Percentiles rank a stretch among this genome's conserved stretches.
phyloP scores from a whole-genome alignment of 2,113 vertebrate species.

The Nothocercus julius region DNA sequence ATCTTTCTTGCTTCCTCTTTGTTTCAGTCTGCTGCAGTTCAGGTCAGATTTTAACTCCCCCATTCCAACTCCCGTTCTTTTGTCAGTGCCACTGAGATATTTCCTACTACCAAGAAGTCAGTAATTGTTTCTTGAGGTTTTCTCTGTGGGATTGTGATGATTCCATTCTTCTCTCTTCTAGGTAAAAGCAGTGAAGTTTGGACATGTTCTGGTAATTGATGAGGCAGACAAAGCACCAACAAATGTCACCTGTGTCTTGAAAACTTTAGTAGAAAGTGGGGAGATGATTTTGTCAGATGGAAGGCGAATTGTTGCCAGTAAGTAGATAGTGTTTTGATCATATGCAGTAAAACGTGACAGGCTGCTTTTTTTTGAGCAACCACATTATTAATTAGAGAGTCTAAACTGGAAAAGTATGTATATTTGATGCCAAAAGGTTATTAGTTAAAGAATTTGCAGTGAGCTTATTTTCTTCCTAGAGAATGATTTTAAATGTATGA shows the following conservation, averaged over 20 bases:
- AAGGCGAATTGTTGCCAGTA: constrained; percentile 91
- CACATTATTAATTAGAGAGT: background rate
- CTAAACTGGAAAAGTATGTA: background rate
- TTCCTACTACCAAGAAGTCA: background rate
- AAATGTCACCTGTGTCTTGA: constrained; percentile 96
- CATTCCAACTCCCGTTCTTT: background rate
- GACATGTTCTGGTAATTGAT: constrained; percentile 93
- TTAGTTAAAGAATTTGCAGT: background rate
- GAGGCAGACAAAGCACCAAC: constrained; percentile 98
- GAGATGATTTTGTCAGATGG: constrained; percentile 98
- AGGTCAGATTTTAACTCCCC: background rate
- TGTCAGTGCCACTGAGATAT: accelerated
- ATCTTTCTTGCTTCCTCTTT: background rate
- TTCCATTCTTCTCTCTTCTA: constrained; percentile 67
- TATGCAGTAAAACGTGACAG: background rate
- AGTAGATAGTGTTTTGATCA: background rate
- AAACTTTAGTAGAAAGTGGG: constrained; percentile 95
- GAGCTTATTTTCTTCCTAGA: background rate
- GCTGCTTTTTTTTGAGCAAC: background rate
- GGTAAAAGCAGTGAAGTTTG: constrained; percentile 94
- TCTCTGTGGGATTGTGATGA: background rate
- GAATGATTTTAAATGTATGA: background rate
- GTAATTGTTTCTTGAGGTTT: background rate
- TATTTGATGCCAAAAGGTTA: background rate
- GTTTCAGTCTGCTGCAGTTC: background rate